Evolutionary conservation across 2,888 invertebrate genomes (phyloP).

Genomic region (Lasioglossum marginatum): DNA sequence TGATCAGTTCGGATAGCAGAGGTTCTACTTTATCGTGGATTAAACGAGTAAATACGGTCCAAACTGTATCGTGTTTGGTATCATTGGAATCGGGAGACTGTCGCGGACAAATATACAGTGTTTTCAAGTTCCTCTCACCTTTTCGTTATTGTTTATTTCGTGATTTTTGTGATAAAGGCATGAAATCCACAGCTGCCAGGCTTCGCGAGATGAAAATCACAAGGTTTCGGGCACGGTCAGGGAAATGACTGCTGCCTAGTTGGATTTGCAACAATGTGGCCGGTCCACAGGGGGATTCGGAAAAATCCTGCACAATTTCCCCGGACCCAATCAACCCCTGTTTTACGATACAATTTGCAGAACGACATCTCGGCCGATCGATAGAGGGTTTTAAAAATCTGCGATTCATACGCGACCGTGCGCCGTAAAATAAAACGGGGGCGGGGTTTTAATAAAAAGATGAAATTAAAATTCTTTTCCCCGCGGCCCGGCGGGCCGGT

Average conservation of each 20-base stretch:
- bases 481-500: not conserved
- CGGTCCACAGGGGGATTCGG: not conserved
- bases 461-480: not conserved
- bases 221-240: not conserved
- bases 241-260: not conserved
- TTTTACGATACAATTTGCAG: conserved; percentile 2
- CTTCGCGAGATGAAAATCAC: too few relatives aligned
- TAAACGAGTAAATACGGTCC: not conserved
- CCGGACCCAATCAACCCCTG: conserved; percentile 1
- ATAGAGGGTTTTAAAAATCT: not conserved
- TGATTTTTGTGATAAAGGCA: not conserved
- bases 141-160: not conserved
- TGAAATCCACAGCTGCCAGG: too few relatives aligned
- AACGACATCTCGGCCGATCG: not conserved
- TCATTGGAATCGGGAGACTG: not conserved
- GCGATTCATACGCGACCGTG: not conserved
- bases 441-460: not conserved
- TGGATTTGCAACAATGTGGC: not conserved
- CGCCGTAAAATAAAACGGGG: not conserved
- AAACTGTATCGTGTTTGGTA: not conserved
- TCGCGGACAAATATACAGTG: not conserved
- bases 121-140: not conserved
- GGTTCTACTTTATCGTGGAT: not conserved
- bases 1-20: not conserved
- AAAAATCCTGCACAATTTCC: not conserved